A percentile compares a stretch with the other conserved stretches of the same genome.
These are phyloP conservation scores for Phoxinus dragarum DNA, from an alignment of 2,797 vertebrate species.

Conservation along the genomic window DNA sequence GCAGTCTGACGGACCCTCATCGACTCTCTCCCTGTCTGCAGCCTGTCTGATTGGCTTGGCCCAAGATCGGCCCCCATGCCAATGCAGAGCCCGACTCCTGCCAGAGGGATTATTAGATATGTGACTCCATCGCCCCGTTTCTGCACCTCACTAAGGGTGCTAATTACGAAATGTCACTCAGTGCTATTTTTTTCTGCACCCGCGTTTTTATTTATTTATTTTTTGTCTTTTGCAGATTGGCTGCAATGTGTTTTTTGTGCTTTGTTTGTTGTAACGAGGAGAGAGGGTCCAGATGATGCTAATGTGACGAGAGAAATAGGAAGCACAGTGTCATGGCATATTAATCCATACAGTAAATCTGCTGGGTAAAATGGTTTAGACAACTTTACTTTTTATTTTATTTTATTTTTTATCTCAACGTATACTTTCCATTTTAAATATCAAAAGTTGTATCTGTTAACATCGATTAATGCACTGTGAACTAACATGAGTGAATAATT, in stretches of 20 bases:
- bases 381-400: not conserved
- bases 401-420: not conserved
- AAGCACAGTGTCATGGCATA: not conserved
- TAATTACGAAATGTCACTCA: slow-evolving; percentile 59
- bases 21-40: slow-evolving; percentile 43
- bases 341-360: slow-evolving; percentile 1
- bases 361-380: not conserved
- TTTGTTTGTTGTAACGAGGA: slow-evolving; percentile 13
- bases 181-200: slow-evolving; percentile 27
- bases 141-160: slow-evolving; percentile 49
- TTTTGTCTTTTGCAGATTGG: slow-evolving; percentile 20
- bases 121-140: slow-evolving; percentile 43
- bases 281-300: slow-evolving; percentile 24
- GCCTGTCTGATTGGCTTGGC: slow-evolving; percentile 47
- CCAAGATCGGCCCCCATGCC: slow-evolving; percentile 31
- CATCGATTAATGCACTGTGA: not conserved
- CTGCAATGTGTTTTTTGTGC: slow-evolving; percentile 27
- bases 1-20: slow-evolving; percentile 72
- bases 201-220: not conserved
- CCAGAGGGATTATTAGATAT: slow-evolving; percentile 51
- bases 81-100: slow-evolving; percentile 50
- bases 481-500: not conserved
- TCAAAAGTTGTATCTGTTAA: not conserved
- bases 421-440: not conserved
- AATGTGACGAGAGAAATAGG: slow-evolving; percentile 28